These are phyloP conservation scores for Astreopora myriophthalma DNA, from an alignment of 64 coral and sea anemone species.

Conservation along the genomic window DNA sequence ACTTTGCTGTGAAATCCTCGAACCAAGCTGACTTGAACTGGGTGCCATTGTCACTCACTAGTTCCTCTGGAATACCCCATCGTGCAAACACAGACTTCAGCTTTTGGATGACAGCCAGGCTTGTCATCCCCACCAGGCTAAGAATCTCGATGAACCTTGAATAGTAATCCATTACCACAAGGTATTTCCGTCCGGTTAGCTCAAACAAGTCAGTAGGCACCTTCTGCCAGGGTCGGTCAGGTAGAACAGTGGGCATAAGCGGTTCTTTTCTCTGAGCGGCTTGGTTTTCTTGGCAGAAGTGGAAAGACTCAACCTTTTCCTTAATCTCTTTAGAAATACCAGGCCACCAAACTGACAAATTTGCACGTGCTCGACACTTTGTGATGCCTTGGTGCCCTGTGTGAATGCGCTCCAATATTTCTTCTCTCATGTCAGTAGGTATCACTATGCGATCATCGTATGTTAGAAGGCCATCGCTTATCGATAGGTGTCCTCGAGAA, in stretches of 20 bases:
- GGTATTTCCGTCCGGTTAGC: background rate
- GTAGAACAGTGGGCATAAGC: conserved; percentile 28
- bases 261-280: conserved; percentile 9
- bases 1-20: background rate
- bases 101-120: background rate
- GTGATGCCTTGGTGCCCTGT: conserved; percentile 53
- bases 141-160: conserved; percentile 37
- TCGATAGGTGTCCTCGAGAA: conserved; percentile 16
- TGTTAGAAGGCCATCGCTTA: conserved; percentile 27
- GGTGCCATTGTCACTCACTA: conserved; percentile 10
- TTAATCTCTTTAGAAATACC: conserved; percentile 38
- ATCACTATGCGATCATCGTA: conserved; percentile 54
- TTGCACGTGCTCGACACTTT: conserved; percentile 36
- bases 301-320: background rate
- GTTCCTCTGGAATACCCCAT: conserved; percentile 13
- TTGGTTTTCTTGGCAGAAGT: conserved; percentile 22
- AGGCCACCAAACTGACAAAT: conserved; percentile 69
- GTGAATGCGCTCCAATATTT: conserved; percentile 49
- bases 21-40: background rate
- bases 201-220: conserved; percentile 17
- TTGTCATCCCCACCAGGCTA: background rate
- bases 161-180: conserved; percentile 31
- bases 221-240: conserved; percentile 47
- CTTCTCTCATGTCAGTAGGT: conserved; percentile 3
- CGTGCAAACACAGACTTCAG: conserved; percentile 32